phyloP scores from a whole-genome alignment of 2,888 invertebrate genomes.

The Autographa pulchrina region DNA sequence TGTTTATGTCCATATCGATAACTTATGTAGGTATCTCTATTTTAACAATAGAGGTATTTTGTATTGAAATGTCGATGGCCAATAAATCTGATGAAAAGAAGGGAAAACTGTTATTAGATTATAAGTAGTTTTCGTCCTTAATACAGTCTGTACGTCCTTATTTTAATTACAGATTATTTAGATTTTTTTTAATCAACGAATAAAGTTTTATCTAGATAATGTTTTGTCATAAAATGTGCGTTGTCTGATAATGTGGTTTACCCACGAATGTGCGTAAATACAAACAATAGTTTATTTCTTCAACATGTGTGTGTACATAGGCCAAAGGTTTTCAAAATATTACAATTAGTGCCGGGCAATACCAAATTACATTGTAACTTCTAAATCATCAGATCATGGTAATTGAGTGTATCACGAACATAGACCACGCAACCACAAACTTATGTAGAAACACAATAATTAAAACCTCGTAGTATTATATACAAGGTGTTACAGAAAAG shows the following conservation, averaged over 20 bases:
- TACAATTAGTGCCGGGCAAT: neutral
- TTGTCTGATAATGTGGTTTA: too few relatives aligned
- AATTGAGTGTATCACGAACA: slow-evolving; percentile 7
- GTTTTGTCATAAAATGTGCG: too few relatives aligned
- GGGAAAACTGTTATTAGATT: too few relatives aligned
- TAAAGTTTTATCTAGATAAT: too few relatives aligned
- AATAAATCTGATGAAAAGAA: neutral
- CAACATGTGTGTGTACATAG: too few relatives aligned
- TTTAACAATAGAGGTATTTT: neutral
- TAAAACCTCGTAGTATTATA: neutral
- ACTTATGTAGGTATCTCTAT: neutral
- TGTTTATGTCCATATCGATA: neutral
- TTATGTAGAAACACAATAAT: slow-evolving; percentile 3
- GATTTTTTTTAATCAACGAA: too few relatives aligned
- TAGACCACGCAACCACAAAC: neutral
- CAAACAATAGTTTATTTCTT: too few relatives aligned
- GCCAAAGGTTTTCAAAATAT: neutral
- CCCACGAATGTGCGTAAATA: too few relatives aligned
- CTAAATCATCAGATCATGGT: slow-evolving; percentile 6
- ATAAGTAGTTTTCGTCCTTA: too few relatives aligned
- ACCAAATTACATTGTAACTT: neutral
- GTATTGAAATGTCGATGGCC: neutral
- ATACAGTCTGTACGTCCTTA: too few relatives aligned
- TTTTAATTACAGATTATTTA: too few relatives aligned
- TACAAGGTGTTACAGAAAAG: too few relatives aligned